Evolutionary conservation across 2,888 invertebrate genomes (phyloP).

Genomic region (Trachelus stipa): DNA sequence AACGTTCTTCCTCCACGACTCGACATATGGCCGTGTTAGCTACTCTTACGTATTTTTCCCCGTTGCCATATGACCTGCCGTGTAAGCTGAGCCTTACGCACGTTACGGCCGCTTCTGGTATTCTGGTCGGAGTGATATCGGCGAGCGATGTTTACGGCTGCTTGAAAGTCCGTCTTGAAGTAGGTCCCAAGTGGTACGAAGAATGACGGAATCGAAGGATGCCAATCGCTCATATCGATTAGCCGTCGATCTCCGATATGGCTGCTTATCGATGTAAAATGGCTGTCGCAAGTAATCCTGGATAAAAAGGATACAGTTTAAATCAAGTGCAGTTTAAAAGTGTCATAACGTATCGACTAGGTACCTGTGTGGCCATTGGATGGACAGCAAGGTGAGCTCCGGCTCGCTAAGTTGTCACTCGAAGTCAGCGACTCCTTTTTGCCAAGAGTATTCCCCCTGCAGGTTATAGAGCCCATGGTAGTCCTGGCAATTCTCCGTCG

Average conservation of each 20-base stretch:
- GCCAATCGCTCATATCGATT: not conserved
- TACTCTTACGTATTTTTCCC: conserved; percentile 45
- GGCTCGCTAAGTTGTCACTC: conserved; percentile 65
- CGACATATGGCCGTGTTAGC: conserved; percentile 56
- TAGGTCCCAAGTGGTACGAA: not conserved
- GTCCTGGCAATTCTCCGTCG: conserved; percentile 17
- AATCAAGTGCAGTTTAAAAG: not conserved
- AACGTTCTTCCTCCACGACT: conserved; percentile 36
- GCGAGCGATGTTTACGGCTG: not conserved
- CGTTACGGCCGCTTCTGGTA: not conserved
- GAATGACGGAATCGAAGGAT: not conserved
- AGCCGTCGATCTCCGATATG: not conserved
- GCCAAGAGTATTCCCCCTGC: conserved; percentile 27
- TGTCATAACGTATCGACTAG: not conserved
- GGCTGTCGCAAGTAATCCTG: not conserved
- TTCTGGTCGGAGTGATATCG: not conserved
- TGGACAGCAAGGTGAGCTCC: conserved; percentile 57
- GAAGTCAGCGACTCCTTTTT: conserved; percentile 61
- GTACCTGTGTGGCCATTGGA: conserved; percentile 40
- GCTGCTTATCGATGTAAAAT: not conserved
- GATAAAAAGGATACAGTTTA: not conserved
- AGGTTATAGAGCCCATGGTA: conserved; percentile 20
- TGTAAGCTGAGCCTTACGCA: conserved; percentile 4
- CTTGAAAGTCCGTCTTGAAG: not conserved
- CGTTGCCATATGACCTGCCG: conserved; percentile 40